Base-by-base conservation (phyloP, 2,113 vertebrate genomes). In the Trichechus manatus region DNA sequence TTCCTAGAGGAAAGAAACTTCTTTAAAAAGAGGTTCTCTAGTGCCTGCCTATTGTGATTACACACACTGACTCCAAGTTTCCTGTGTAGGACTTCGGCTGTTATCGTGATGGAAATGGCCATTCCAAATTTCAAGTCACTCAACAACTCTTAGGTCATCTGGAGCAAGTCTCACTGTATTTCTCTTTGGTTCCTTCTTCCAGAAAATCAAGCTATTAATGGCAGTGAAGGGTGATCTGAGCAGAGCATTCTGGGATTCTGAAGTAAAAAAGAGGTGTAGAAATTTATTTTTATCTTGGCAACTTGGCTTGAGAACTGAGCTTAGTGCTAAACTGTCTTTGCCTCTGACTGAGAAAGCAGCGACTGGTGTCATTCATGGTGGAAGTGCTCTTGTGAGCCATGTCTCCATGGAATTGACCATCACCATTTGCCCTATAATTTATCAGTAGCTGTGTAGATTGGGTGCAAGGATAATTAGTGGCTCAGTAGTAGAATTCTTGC, bases 151-250 rank as follows among this genome's bases (percentile, higher is more conserved):
- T 89, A 77, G n/a, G 56, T 14, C 8, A 29, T 42, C 59, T 44
- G 78, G 77, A 25, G 56, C 53, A 88, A 64, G 53, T 87, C 17
- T 9, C 39, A 20, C 56, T 20, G 1, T 89, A 75, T 96, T 84
- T 31, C 33, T 64, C 70, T 97, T 64, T 42, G 7, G 61, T 61
- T 92, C 31, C n/a, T 85, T 95, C 85, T 93, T 88, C 44, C 19
- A 75, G 56, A 84, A 97, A 96, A 72, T 31, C 39, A 77, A 95
- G 50, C 50, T 50, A 89, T 87, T 89, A 47, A 27, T 42, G 29
- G 50, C 86, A 61, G 19, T 3, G 31, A 33, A 88, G 81, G 1
- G 29, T 42, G n/a, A 87, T 31, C 25, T 29, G 82, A 64, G 39
- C 9, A 29, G 70, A 90, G 8, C 1, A 79, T n/a, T 70, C 78